Evolutionary conservation across 2,113 vertebrate species (phyloP), one percentile per base, ranked within the genome.

Genomic region (Dinomys branickii): DNA sequence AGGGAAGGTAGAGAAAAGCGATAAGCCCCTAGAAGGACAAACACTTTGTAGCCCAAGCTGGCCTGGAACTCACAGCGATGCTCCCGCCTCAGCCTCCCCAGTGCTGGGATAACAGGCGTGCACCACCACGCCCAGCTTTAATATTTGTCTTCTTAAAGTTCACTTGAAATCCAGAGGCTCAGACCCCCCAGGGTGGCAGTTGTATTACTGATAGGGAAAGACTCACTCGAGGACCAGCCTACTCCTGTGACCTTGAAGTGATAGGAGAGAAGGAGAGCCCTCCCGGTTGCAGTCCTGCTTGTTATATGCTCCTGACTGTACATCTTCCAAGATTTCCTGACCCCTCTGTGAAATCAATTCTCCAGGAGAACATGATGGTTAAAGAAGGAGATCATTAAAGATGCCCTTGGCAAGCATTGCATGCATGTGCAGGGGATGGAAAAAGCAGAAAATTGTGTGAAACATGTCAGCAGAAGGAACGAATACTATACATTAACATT

Each of bases 341-440:
- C 30, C 61, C 77, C 47, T 87, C 67, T 93, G 24, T 59, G 71
- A 52, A 87, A 65, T 59, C 65, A 94, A 54, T 91, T 95, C 63
- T 91, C 28, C n/a, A 85, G 30, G 58, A 82, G 33, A 85, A 82
- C 22, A 91, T 69, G 12, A 30, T 91, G 38, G 19, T 94, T 88
- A 75, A 69, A 87, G 7, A 93, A 83, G 33, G 54, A 83, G 28
- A 52, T 11, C 16, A 83, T 58, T 77, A 85, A 75, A 81, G n/a
- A 88, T 44, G 38, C 0, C 69, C 77, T 67, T 0, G 4, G 65
- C 58, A 89, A 50, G 14, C 69, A 71, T 59, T 80, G 41, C 3
- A 1, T 38, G 19, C n/a, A 10, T 41, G 28, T 0, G 0, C 13
- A 50, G 41, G 41, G 52, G 33, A 69, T 44, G 65, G 63, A 4